These are phyloP conservation scores for Pterocles orientalis DNA, from an alignment of 2,113 vertebrate genomes.

Conservation along the genomic window DNA sequence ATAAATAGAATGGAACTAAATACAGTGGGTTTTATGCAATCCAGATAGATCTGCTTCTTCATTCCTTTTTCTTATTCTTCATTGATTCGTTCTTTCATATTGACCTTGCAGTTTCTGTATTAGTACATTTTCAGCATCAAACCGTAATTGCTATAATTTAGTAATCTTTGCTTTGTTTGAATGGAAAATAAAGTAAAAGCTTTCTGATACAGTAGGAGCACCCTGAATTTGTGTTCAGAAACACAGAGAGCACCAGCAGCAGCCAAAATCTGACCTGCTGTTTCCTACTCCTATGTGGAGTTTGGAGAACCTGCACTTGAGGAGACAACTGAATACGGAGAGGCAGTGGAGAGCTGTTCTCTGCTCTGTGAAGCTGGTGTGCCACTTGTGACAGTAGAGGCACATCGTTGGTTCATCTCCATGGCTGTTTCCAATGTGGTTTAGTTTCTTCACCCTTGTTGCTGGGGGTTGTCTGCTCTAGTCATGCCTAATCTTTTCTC, in stretches of 20 bases:
- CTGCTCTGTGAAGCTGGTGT: neutral
- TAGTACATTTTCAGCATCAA: neutral
- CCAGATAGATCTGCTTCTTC: neutral
- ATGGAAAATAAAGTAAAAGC: neutral
- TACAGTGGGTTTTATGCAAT: neutral
- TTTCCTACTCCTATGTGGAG: neutral
- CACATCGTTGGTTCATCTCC: neutral
- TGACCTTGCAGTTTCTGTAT: neutral
- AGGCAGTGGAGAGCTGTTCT: neutral
- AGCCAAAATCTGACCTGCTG: neutral
- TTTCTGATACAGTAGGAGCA: neutral
- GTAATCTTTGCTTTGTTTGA: neutral
- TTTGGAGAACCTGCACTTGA: neutral
- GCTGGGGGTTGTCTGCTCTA: neutral
- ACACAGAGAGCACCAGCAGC: neutral
- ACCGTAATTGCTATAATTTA: neutral
- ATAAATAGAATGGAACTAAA: neutral
- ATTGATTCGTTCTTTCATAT: neutral
- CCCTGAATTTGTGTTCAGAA: neutral
- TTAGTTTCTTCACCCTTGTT: neutral
- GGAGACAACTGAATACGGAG: neutral
- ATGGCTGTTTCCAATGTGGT: fast-evolving
- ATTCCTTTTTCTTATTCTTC: neutral
- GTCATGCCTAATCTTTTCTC: neutral
- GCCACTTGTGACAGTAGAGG: neutral